These are phyloP conservation scores for Dipus sagitta DNA, from an alignment of 2,797 vertebrate species.

Conservation along the genomic window DNA sequence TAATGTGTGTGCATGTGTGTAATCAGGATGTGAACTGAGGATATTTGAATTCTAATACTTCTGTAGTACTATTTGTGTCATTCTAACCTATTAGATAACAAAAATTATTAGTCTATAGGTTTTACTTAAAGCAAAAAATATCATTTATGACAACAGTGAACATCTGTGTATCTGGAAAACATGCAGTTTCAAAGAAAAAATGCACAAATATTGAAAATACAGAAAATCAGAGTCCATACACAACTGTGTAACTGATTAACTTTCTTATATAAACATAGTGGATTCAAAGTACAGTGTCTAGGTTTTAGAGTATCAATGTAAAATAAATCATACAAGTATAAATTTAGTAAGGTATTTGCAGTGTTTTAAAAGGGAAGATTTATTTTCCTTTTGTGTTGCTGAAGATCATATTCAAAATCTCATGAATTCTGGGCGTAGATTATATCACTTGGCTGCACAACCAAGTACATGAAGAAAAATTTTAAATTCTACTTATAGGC, in stretches of 20 bases:
- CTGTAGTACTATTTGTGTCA: neutral
- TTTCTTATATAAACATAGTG: neutral
- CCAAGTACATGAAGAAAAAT: neutral
- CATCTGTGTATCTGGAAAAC: neutral
- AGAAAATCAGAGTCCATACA: neutral
- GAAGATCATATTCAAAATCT: neutral
- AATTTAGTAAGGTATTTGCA: slow-evolving; percentile 21
- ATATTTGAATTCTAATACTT: too few relatives aligned
- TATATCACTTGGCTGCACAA: too few relatives aligned
- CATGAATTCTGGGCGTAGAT: accelerated
- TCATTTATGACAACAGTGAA: neutral
- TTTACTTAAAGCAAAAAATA: neutral
- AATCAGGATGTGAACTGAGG: too few relatives aligned
- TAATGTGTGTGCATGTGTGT: too few relatives aligned
- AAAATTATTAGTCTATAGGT: slow-evolving; percentile 5
- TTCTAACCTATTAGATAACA: neutral
- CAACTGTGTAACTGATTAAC: neutral
- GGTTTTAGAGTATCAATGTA: neutral
- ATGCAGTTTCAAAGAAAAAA: neutral
- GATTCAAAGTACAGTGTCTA: slow-evolving; percentile 28
- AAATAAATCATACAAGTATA: neutral
- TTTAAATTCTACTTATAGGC: neutral
- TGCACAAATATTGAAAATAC: neutral
- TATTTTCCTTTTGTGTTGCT: neutral
- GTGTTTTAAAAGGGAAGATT: neutral